Evolutionary conservation across 2,113 vertebrate genomes (phyloP).

Genomic region (Garra rufa): DNA sequence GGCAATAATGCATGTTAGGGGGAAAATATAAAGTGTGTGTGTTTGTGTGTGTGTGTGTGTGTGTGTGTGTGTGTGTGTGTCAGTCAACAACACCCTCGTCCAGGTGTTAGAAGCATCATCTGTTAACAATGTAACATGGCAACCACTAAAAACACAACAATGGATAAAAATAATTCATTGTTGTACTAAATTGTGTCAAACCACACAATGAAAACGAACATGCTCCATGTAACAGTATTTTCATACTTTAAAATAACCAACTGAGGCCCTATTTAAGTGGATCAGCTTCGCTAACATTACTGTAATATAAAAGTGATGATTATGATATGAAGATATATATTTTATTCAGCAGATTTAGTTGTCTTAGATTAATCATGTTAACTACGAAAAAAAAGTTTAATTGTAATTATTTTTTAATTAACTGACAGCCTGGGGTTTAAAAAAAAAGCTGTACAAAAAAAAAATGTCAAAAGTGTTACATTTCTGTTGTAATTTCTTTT

Average conservation of each 20-base stretch:
- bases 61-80: too few species aligned
- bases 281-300: neutral
- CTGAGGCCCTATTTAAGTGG: neutral
- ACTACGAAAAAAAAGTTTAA: neutral
- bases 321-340: neutral
- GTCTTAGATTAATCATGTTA: neutral
- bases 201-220: neutral
- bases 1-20: neutral
- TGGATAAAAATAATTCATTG: neutral
- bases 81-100: neutral
- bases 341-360: neutral
- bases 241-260: neutral
- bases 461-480: constrained; percentile 20
- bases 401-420: neutral
- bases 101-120: neutral
- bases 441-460: neutral
- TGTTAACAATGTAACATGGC: constrained; percentile 9
- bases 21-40: neutral
- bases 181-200: neutral
- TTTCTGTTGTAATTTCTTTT: constrained; percentile 2
- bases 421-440: neutral
- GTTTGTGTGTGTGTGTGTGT: too few species aligned
- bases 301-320: neutral
- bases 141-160: constrained; percentile 18
- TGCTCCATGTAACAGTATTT: neutral